A percentile compares a stretch with the other conserved stretches of the same genome.
These are phyloP conservation scores for Trachelipus rathkii DNA, from an alignment of 1,140 invertebrate species.

Conservation along the genomic window DNA sequence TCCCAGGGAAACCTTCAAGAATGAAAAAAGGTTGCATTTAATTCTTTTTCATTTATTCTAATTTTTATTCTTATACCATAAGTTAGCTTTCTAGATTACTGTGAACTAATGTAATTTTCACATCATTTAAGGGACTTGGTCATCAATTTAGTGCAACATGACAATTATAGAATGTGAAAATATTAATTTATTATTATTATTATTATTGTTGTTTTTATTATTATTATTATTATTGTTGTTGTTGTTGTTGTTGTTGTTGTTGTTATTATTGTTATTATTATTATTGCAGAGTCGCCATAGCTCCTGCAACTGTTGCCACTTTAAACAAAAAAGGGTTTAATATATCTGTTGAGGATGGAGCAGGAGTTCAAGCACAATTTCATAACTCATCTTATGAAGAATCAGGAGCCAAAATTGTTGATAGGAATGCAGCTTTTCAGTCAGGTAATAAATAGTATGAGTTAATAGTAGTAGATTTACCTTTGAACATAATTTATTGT, in stretches of 20 bases:
- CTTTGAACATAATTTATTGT: too few species aligned
- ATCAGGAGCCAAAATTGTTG: slow-evolving; percentile 67
- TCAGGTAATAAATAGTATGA: slow-evolving; percentile 58
- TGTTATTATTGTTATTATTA: too few species aligned
- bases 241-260: too few species aligned
- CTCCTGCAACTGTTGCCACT: slow-evolving; percentile 66
- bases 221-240: too few species aligned
- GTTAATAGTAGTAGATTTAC: too few species aligned
- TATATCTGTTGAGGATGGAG: slow-evolving; percentile 72
- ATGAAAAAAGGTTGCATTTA: slow-evolving; percentile 61
- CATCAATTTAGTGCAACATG: neutral
- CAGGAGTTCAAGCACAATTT: slow-evolving; percentile 71
- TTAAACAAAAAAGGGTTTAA: slow-evolving; percentile 77
- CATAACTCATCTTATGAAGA: slow-evolving; percentile 67
- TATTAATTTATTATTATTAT: too few species aligned
- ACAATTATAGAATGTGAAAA: neutral
- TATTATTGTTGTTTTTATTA: too few species aligned
- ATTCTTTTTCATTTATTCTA: neutral
- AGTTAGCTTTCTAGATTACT: too few species aligned
- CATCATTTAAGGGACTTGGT: neutral
- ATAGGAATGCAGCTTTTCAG: slow-evolving; percentile 61
- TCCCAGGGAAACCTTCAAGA: slow-evolving; percentile 75
- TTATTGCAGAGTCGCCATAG: slow-evolving; percentile 66
- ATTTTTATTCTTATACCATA: too few species aligned
- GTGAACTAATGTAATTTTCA: neutral